These are phyloP conservation scores for Phortica okadai DNA, from an alignment of 2,888 invertebrate species.

Conservation along the genomic window DNA sequence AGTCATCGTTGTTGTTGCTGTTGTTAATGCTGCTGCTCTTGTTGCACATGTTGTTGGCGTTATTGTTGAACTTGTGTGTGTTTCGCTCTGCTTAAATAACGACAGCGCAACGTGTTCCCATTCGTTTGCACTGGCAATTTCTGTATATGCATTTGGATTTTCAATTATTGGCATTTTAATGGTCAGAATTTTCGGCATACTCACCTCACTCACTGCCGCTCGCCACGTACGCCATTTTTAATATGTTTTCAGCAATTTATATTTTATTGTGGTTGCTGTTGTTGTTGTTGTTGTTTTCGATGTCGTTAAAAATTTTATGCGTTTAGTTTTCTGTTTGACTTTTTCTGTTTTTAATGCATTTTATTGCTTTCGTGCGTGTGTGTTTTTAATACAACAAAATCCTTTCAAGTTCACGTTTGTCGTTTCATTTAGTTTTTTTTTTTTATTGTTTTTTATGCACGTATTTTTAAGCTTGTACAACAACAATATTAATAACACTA, in stretches of 20 bases:
- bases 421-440: background rate
- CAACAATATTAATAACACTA: slow-evolving; percentile 40
- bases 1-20: slow-evolving; percentile 62
- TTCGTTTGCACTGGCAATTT: background rate
- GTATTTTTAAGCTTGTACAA: slow-evolving; percentile 51
- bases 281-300: slow-evolving; percentile 21
- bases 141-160: slow-evolving; percentile 65
- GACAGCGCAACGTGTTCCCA: slow-evolving; percentile 63
- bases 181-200: slow-evolving; percentile 43
- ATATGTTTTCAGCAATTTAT: slow-evolving; percentile 37
- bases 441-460: slow-evolving; percentile 38
- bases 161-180: slow-evolving; percentile 75
- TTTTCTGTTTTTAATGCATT: slow-evolving; percentile 52
- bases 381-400: slow-evolving; percentile 62
- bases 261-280: slow-evolving; percentile 22
- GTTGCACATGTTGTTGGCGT: slow-evolving; percentile 32
- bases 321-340: slow-evolving; percentile 36
- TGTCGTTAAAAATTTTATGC: slow-evolving; percentile 10
- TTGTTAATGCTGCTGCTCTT: slow-evolving; percentile 60
- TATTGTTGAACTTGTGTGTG: slow-evolving; percentile 41
- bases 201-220: background rate
- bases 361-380: slow-evolving; percentile 67
- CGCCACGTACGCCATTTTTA: slow-evolving; percentile 40
- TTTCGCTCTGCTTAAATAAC: slow-evolving; percentile 63
- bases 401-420: slow-evolving; percentile 68